These are phyloP conservation scores for Semnopithecus entellus DNA, from an alignment of 2,113 vertebrate genomes.

Conservation along the genomic window DNA sequence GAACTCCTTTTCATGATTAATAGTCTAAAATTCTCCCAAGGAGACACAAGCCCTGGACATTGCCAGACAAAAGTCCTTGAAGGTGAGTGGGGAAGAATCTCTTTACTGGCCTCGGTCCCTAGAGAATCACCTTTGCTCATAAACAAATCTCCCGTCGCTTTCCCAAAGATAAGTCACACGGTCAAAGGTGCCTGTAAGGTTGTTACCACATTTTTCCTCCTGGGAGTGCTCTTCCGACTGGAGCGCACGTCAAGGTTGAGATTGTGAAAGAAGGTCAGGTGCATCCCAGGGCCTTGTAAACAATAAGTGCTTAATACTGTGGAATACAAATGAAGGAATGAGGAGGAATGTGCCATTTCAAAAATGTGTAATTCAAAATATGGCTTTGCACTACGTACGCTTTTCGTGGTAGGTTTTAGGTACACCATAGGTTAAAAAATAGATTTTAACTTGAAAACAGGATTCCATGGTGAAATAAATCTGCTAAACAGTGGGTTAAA, in stretches of 20 bases:
- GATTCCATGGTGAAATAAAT: background rate
- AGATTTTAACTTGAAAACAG: conserved; percentile 5
- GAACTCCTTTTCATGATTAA: background rate
- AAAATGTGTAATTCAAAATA: background rate
- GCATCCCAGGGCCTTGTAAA: background rate
- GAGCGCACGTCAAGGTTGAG: background rate
- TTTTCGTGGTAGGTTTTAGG: background rate
- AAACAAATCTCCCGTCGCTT: background rate
- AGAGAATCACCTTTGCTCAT: background rate
- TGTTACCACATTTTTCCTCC: background rate
- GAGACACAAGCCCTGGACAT: background rate
- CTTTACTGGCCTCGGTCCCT: background rate
- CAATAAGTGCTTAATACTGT: background rate
- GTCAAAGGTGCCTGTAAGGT: background rate
- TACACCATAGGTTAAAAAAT: background rate
- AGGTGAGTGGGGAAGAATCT: background rate
- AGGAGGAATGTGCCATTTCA: background rate
- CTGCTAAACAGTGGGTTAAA: background rate
- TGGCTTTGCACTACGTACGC: too few species aligned
- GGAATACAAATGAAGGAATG: background rate
- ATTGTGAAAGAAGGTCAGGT: background rate
- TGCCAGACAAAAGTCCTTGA: background rate
- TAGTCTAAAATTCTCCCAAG: background rate
- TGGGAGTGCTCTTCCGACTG: background rate
- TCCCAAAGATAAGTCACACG: background rate